Base-by-base conservation (phyloP, 2,797 vertebrate genomes). In the Fratercula arctica region DNA sequence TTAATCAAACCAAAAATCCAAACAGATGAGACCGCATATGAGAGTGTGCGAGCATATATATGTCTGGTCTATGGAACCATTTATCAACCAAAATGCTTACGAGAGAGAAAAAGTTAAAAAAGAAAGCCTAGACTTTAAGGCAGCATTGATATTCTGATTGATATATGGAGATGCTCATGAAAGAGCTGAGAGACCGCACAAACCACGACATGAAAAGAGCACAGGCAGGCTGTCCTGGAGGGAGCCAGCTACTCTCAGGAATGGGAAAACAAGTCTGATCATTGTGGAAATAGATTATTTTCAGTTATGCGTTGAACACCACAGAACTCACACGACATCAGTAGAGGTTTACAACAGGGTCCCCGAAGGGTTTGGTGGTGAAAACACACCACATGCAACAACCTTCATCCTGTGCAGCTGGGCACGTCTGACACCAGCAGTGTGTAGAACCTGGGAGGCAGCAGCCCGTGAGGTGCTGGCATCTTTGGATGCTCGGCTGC, bases 401-500 rank as follows among this genome's bases (percentile, higher is more conserved):
- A 18, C 15, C 18, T 41, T 33, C 37, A 41, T 4, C 6, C 51
- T 33, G 48, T 73, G 59, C 37, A 80, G 37, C 37, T 41, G 14
- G 35, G n/a, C 41, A 66, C 14, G 16, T 8, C 23, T 45, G 56
- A 33, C 43, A 33, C 19, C 25, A 69, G 31, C n/a, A 54, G 17
- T 2, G 1, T 0, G 9, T 37, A 82, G 25, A 19, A 63, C 26
- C 16, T 37, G 16, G 2, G 9, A 51, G 21, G 26, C 37, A 77
- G 14, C 67, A 83, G 39, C 7, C 31, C 18, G 14, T 6, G n/a
- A 13, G 6, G 1, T 23, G 12, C 2, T 0, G 28, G 7, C 20
- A 9, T 21, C 60, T 66, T 16, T 1, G 4, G 3, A 3, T 3
- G 16, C 37, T 46, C 1, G 0, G 12, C 16, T 0, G 0, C 50